A percentile compares a stretch with the other conserved stretches of the same genome.
phyloP scores from a whole-genome alignment of 2,888 invertebrate species.

The Acrocera orbiculus region DNA sequence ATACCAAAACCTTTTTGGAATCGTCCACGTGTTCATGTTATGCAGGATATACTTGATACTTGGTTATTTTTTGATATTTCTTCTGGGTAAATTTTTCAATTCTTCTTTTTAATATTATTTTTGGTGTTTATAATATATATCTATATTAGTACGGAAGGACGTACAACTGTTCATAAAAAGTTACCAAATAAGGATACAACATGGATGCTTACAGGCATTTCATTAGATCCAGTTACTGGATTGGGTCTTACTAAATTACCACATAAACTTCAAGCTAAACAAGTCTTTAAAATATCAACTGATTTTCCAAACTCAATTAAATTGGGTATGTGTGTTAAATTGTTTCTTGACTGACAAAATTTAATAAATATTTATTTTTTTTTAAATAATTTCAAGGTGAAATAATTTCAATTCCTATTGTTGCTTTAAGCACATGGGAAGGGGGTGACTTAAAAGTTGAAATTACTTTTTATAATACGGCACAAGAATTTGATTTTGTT shows the following conservation, averaged over 20 bases:
- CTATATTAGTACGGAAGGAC: slow-evolving; percentile 38
- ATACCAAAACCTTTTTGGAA: slow-evolving; percentile 67
- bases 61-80: slow-evolving; percentile 75
- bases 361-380: not conserved
- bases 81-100: slow-evolving; percentile 41
- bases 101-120: not conserved
- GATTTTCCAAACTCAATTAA: slow-evolving; percentile 79
- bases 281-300: slow-evolving; percentile 67
- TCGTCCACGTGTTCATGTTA: slow-evolving; percentile 63
- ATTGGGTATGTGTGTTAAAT: slow-evolving; percentile 25
- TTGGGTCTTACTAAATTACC: slow-evolving; percentile 53
- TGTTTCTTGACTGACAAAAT: no score
- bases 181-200: slow-evolving; percentile 73
- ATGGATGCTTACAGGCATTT: slow-evolving; percentile 70
- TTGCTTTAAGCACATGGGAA: slow-evolving; percentile 74
- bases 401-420: slow-evolving; percentile 73
- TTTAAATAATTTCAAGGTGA: slow-evolving; percentile 42
- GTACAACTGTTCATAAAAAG: slow-evolving; percentile 39
- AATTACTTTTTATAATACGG: slow-evolving; percentile 68
- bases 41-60: slow-evolving; percentile 51
- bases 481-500: slow-evolving; percentile 66
- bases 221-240: slow-evolving; percentile 56
- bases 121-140: not conserved
- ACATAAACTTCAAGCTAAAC: slow-evolving; percentile 53
- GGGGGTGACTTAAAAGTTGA: slow-evolving; percentile 58